A percentile compares a stretch with the other conserved stretches of the same genome.
Conservation (phyloP, 2,113 vertebrate genomes). For the Cisticola juncidis region DNA sequence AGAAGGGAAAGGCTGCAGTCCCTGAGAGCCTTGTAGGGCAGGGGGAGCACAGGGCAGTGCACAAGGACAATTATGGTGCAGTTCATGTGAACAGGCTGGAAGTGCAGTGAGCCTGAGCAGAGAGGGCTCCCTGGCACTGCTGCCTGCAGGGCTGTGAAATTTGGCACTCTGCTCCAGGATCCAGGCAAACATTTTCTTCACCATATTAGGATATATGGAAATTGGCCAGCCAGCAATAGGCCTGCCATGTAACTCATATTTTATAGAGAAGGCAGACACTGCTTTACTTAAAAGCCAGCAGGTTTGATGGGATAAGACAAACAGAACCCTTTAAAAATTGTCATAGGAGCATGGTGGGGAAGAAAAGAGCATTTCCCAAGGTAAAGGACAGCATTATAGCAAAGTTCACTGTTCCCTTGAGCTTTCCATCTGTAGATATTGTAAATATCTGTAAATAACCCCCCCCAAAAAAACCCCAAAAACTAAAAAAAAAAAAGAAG, state of each 20-base stretch:
- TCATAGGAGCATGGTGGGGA: not conserved
- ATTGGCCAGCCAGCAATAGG: slow-evolving; percentile 55
- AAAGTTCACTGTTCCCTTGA: not conserved
- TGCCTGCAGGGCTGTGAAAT: slow-evolving; percentile 61
- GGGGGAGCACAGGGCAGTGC: not conserved
- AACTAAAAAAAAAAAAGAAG: no score
- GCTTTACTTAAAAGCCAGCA: not conserved
- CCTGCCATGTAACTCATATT: slow-evolving; percentile 55
- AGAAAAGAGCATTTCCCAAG: not conserved
- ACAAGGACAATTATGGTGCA: slow-evolving; percentile 5
- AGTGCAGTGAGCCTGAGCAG: slow-evolving; percentile 55
- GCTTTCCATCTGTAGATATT: not conserved
- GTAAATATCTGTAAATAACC: not conserved
- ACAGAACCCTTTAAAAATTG: not conserved
- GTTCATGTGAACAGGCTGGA: not conserved
- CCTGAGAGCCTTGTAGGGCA: slow-evolving; percentile 27
- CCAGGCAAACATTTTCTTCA: slow-evolving; percentile 75
- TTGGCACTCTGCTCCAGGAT: slow-evolving; percentile 65
- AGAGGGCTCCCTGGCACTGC: slow-evolving; percentile 63
- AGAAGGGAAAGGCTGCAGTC: slow-evolving; percentile 29
- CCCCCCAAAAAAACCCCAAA: no score
- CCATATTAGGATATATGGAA: slow-evolving; percentile 90
- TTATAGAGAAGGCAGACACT: not conserved
- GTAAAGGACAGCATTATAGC: not conserved
- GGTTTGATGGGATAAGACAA: not conserved